A percentile compares a stretch with the other conserved stretches of the same genome.
These are phyloP conservation scores for Rafetus swinhoei DNA, from an alignment of 2,113 vertebrate genomes.

Conservation along the genomic window DNA sequence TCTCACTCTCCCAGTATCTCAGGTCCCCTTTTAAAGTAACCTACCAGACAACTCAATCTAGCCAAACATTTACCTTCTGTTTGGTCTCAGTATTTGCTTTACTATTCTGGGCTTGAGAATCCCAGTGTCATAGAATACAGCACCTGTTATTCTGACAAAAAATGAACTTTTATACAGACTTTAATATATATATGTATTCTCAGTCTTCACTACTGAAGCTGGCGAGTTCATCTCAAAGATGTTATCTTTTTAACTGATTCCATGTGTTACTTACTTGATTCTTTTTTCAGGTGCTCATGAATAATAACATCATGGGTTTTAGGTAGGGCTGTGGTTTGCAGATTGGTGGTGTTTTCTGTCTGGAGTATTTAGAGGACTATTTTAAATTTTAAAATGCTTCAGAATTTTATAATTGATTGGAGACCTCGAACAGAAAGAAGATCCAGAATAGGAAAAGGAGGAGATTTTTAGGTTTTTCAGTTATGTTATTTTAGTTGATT, in stretches of 20 bases:
- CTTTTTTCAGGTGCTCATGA: background rate
- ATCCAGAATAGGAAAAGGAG: background rate
- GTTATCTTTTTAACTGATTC: background rate
- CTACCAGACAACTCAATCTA: background rate
- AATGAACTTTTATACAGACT: background rate
- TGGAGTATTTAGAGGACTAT: background rate
- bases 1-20: background rate
- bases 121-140: background rate
- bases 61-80: background rate
- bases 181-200: fast-evolving
- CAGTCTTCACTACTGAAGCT: background rate
- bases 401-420: background rate
- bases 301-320: background rate
- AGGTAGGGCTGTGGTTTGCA: fast-evolving
- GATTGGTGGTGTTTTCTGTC: background rate
- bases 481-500: background rate
- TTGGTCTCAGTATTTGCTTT: background rate
- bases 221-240: background rate
- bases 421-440: background rate
- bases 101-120: background rate
- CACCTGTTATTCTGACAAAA: background rate
- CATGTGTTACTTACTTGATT: background rate
- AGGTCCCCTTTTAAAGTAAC: background rate
- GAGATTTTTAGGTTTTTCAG: background rate
- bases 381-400: background rate